Percentiles rank a stretch among this genome's conserved stretches.
Evolutionary conservation across 2,113 vertebrate genomes (phyloP).

Genomic region (Cyanocitta stelleri): DNA sequence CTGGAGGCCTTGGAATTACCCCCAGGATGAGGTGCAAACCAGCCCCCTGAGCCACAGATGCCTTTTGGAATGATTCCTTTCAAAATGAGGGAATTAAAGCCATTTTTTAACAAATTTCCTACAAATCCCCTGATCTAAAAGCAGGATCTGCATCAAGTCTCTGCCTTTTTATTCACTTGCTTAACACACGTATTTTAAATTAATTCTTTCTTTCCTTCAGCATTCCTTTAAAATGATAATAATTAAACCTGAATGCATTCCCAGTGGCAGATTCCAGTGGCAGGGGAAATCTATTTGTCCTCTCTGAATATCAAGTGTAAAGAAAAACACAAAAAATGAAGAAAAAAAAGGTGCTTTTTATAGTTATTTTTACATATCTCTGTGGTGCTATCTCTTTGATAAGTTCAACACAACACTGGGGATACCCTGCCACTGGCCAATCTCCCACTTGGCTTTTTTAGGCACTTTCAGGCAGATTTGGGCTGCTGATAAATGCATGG

Average conservation of each 20-base stretch:
- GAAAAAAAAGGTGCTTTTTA: constrained; percentile 78
- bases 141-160: not conserved
- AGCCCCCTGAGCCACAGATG: not conserved
- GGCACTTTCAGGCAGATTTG: not conserved
- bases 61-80: not conserved
- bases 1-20: not conserved
- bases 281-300: constrained; percentile 63
- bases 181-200: not conserved
- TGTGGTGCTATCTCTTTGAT: constrained; percentile 88
- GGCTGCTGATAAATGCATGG: constrained; percentile 44
- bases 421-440: constrained; percentile 50
- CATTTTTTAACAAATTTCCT: not conserved
- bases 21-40: not conserved
- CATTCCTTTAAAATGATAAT: not conserved
- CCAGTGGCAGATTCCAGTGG: constrained; percentile 64
- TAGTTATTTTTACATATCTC: constrained; percentile 57
- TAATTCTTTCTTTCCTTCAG: not conserved
- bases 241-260: not conserved
- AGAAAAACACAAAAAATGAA: not conserved
- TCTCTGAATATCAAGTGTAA: constrained; percentile 13
- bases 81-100: not conserved
- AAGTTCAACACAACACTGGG: constrained; percentile 61
- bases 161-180: not conserved
- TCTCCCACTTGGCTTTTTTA: constrained; percentile 34
- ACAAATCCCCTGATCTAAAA: not conserved